Conservation (phyloP, 2,797 vertebrate species). For the Eulemur rubriventer region DNA sequence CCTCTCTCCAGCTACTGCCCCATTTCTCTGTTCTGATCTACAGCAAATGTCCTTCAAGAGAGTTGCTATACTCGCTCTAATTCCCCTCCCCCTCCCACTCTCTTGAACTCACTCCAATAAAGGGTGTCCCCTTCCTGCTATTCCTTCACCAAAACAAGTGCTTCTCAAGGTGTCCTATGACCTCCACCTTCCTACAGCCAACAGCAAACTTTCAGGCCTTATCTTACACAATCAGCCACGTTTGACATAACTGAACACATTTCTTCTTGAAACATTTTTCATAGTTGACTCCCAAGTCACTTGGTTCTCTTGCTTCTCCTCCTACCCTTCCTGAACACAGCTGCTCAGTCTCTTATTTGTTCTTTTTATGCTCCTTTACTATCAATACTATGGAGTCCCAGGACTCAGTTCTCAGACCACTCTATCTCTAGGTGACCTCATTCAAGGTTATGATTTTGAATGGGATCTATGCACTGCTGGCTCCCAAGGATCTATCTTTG, state of each 20-base stretch:
- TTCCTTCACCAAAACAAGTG: neutral
- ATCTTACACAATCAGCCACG: neutral
- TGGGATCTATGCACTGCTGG: neutral
- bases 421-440: neutral
- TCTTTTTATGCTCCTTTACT: neutral
- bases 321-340: neutral
- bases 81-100: neutral
- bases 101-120: neutral
- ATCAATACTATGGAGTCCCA: neutral
- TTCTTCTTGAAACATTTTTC: neutral
- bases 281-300: neutral
- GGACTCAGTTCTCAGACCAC: neutral
- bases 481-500: neutral
- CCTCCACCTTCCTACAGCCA: neutral
- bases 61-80: neutral
- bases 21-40: neutral
- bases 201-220: neutral
- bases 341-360: neutral
- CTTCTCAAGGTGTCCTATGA: neutral
- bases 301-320: constrained; percentile 11
- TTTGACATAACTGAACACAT: neutral
- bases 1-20: neutral
- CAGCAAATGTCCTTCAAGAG: neutral
- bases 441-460: neutral
- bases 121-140: neutral